Percentiles rank a stretch among this genome's conserved stretches.
phyloP scores from a whole-genome alignment of 2,888 invertebrate species.

The Dendrolimus pini region DNA sequence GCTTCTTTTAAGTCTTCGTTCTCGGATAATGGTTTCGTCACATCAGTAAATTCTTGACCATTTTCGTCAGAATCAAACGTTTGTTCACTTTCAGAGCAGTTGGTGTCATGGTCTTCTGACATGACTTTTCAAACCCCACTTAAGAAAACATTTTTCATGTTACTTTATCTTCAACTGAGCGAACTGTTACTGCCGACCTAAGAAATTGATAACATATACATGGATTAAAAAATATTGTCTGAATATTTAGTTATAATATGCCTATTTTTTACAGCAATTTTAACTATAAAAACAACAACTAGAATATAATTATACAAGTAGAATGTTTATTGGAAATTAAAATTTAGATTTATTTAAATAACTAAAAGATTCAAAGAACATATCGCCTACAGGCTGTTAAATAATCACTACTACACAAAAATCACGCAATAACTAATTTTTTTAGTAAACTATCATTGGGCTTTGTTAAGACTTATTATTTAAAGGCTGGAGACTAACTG shows the following conservation, averaged over 20 bases:
- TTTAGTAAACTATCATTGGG: too few species aligned
- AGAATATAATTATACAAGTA: too few species aligned
- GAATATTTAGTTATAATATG: too few species aligned
- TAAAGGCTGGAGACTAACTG: conserved; percentile 25
- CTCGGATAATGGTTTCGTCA: neutral
- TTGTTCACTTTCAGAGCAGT: conserved; percentile 35
- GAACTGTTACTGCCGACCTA: neutral
- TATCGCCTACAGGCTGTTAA: too few species aligned
- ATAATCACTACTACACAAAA: too few species aligned
- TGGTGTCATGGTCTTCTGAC: conserved; percentile 58
- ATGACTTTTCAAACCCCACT: conserved; percentile 43
- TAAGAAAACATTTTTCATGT: conserved; percentile 22
- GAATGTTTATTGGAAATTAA: too few species aligned
- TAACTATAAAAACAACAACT: too few species aligned
- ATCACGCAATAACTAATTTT: too few species aligned
- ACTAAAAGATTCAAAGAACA: too few species aligned
- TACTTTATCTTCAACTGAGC: neutral
- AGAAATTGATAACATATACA: neutral
- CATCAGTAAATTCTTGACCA: conserved; percentile 15
- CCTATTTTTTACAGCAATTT: too few species aligned
- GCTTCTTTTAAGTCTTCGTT: neutral
- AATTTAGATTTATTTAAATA: too few species aligned
- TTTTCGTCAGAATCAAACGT: conserved; percentile 21
- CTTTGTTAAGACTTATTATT: conserved; percentile 9
- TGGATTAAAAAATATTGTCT: neutral